phyloP scores from a whole-genome alignment of 2,797 vertebrate genomes.

The Selene dorsalis region DNA sequence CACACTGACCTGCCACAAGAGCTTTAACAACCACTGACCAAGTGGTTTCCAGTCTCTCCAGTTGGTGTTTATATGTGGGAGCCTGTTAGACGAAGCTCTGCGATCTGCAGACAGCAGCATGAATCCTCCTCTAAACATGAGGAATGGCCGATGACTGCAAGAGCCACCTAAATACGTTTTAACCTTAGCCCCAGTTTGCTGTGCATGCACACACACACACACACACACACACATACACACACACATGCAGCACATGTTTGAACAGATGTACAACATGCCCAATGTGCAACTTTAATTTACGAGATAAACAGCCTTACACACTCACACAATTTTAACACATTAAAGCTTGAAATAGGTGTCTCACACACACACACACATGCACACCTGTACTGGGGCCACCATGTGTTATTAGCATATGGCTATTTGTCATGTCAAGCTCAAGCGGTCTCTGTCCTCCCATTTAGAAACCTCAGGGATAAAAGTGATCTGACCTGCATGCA shows the following conservation, averaged over 20 bases:
- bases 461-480: conserved; percentile 41
- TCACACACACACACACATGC: conserved; percentile 5
- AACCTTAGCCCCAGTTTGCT: conserved; percentile 52
- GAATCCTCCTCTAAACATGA: conserved; percentile 56
- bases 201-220: conserved; percentile 6
- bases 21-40: not conserved
- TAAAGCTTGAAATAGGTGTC: conserved; percentile 10
- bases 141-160: conserved; percentile 35
- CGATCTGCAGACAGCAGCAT: conserved; percentile 51
- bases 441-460: conserved; percentile 50
- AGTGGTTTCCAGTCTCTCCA: not conserved
- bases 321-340: conserved; percentile 10
- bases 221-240: conserved; percentile 33
- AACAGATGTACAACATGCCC: conserved; percentile 13
- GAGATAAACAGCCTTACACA: conserved; percentile 11
- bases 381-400: conserved; percentile 13
- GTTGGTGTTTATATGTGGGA: not conserved
- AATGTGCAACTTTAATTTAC: conserved; percentile 36
- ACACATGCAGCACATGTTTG: not conserved
- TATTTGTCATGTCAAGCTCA: conserved; percentile 69
- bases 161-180: conserved; percentile 52
- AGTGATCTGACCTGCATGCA: conserved; percentile 14
- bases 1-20: not conserved
- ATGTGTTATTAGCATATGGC: conserved; percentile 58
- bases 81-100: conserved; percentile 3